Evolutionary conservation across 2,888 invertebrate genomes (phyloP).

Genomic region (Sisyra nigra): DNA sequence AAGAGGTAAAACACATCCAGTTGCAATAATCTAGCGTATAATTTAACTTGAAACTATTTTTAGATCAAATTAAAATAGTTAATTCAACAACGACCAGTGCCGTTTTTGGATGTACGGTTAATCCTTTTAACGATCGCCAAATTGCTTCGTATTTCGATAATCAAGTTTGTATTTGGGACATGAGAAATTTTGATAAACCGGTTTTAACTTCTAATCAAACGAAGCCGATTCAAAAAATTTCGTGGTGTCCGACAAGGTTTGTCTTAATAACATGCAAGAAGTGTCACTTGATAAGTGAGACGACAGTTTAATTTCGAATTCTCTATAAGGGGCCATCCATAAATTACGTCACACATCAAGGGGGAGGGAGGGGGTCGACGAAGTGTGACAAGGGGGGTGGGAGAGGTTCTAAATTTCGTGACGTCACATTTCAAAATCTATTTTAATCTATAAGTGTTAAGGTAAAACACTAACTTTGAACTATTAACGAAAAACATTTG

Average conservation of each 20-base stretch:
- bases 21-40: too few relatives aligned
- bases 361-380: too few relatives aligned
- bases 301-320: too few relatives aligned
- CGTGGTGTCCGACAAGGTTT: slow-evolving; percentile 80
- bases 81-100: slow-evolving; percentile 59
- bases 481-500: too few relatives aligned
- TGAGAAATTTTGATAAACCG: slow-evolving; percentile 71
- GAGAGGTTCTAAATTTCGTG: too few relatives aligned
- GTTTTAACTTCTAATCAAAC: slow-evolving; percentile 51
- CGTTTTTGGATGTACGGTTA: slow-evolving; percentile 67
- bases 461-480: too few relatives aligned
- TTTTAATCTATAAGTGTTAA: too few relatives aligned
- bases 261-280: slow-evolving; percentile 9
- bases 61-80: slow-evolving; percentile 57
- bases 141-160: slow-evolving; percentile 73
- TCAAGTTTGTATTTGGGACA: slow-evolving; percentile 77
- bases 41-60: slow-evolving; percentile 10
- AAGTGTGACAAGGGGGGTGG: too few relatives aligned
- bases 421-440: too few relatives aligned
- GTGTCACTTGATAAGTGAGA: too few relatives aligned
- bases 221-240: slow-evolving; percentile 55
- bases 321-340: too few relatives aligned
- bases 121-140: slow-evolving; percentile 61
- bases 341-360: too few relatives aligned
- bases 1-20: slow-evolving; percentile 59